A percentile compares a stretch with the other conserved stretches of the same genome.
Conservation (phyloP, 2,888 invertebrate genomes). For the Liposcelis brunnea region DNA sequence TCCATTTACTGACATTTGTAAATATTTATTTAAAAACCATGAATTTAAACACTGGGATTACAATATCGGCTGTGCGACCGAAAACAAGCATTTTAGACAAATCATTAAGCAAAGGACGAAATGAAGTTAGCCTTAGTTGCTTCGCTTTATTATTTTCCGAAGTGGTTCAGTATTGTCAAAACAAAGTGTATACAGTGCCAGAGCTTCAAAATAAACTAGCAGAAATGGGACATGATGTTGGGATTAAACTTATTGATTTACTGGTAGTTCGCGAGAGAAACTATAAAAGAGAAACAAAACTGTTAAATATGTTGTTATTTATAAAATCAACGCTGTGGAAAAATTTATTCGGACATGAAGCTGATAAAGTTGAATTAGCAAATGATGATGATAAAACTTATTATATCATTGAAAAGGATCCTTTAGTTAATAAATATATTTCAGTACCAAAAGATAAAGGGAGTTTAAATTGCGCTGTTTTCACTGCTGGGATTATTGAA, state of each 20-base stretch:
- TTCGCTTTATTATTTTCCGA: constrained; percentile 95
- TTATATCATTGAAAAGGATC: constrained; percentile 96
- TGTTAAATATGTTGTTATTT: constrained; percentile 86
- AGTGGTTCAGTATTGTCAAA: constrained; percentile 96
- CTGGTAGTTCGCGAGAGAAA: constrained; percentile 86
- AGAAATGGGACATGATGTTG: constrained; percentile 90
- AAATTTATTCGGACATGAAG: constrained; percentile 92
- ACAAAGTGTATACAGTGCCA: constrained; percentile 84
- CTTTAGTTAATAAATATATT: constrained; percentile 89
- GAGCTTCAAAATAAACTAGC: constrained; percentile 89
- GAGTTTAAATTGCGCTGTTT: constrained; percentile 94
- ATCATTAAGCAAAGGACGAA: constrained; percentile 79
- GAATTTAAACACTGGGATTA: constrained; percentile 14
- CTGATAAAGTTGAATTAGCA: constrained; percentile 94
- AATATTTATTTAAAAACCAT: neutral
- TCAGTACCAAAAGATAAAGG: constrained; percentile 97
- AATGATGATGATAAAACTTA: constrained; percentile 97
- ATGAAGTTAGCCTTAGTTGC: constrained; percentile 79
- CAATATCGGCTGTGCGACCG: constrained; percentile 32
- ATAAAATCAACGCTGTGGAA: constrained; percentile 96
- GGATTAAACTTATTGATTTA: constrained; percentile 79
- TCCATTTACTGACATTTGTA: too few species aligned
- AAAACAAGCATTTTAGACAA: constrained; percentile 75
- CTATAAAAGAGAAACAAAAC: constrained; percentile 85
- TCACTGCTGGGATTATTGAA: constrained; percentile 94